These are phyloP conservation scores for Diprion similis DNA, from an alignment of 1,140 invertebrate genomes.

Conservation along the genomic window DNA sequence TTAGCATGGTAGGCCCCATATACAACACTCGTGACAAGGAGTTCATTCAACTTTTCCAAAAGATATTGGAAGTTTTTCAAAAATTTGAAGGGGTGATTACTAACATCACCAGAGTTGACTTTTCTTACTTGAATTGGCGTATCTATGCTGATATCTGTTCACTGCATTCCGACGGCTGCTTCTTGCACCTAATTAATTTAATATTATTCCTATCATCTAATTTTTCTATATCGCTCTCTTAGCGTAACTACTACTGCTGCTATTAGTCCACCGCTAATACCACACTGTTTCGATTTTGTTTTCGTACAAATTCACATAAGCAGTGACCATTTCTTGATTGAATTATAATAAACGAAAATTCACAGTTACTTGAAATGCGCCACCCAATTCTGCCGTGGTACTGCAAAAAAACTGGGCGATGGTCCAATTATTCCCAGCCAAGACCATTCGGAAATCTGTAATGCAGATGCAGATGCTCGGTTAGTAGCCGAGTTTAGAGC, in stretches of 20 bases:
- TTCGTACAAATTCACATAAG: not conserved
- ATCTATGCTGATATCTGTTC: too few species aligned
- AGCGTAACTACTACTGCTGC: too few species aligned
- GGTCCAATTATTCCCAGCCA: not conserved
- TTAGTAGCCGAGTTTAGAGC: slow-evolving; percentile 6
- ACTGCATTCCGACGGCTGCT: not conserved
- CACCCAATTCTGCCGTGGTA: slow-evolving; percentile 12
- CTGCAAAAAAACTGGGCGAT: slow-evolving; percentile 7
- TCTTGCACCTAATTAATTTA: not conserved
- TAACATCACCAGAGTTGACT: too few species aligned
- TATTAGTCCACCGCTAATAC: too few species aligned
- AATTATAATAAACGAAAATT: not conserved
- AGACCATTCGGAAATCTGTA: slow-evolving; percentile 8
- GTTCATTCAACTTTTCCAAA: not conserved
- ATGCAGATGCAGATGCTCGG: not conserved
- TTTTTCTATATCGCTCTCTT: not conserved
- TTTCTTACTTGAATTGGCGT: too few species aligned
- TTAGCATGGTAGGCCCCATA: too few species aligned
- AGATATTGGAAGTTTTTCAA: not conserved
- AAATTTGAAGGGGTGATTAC: too few species aligned
- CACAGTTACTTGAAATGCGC: slow-evolving; percentile 13
- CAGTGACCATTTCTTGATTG: not conserved
- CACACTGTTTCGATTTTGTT: too few species aligned
- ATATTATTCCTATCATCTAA: not conserved
- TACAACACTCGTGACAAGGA: too few species aligned